Percentiles rank a stretch among this genome's conserved stretches.
These are phyloP conservation scores for Heliconius eleuchia DNA, from an alignment of 1,140 invertebrate species.

Conservation along the genomic window DNA sequence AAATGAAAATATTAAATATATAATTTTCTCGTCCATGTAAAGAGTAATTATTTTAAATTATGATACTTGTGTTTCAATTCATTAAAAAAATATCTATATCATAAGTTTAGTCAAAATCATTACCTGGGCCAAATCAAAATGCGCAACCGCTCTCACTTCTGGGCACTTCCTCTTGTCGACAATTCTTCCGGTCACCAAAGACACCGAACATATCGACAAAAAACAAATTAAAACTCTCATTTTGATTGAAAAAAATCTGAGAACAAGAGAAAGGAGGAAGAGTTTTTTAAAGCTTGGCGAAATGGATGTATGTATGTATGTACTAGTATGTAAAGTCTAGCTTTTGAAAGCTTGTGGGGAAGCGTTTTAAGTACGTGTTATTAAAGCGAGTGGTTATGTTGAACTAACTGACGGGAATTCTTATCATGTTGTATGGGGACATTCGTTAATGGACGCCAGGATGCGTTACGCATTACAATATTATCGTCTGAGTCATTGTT, in stretches of 20 bases:
- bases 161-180: conserved; percentile 73
- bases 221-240: conserved; percentile 3
- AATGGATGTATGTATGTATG: not conserved
- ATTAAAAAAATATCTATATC: not conserved
- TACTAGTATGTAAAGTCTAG: conserved; percentile 4
- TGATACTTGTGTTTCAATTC: not conserved
- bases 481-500: conserved; percentile 75
- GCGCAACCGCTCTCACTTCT: conserved; percentile 71
- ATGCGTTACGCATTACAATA: conserved; percentile 66
- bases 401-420: conserved; percentile 74
- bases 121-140: conserved; percentile 72
- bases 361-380: conserved; percentile 49
- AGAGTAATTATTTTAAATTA: not conserved
- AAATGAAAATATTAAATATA: too few species aligned
- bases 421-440: conserved; percentile 77
- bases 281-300: not conserved
- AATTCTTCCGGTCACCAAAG: conserved; percentile 50
- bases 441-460: conserved; percentile 66
- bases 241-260: not conserved
- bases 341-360: not conserved
- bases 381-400: conserved; percentile 51
- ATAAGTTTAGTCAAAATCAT: conserved; percentile 15
- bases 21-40: too few species aligned
- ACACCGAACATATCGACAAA: conserved; percentile 41
- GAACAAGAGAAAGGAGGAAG: too few species aligned